Base-by-base conservation (phyloP, 2,888 invertebrate species). In the Rhingia rostrata region DNA sequence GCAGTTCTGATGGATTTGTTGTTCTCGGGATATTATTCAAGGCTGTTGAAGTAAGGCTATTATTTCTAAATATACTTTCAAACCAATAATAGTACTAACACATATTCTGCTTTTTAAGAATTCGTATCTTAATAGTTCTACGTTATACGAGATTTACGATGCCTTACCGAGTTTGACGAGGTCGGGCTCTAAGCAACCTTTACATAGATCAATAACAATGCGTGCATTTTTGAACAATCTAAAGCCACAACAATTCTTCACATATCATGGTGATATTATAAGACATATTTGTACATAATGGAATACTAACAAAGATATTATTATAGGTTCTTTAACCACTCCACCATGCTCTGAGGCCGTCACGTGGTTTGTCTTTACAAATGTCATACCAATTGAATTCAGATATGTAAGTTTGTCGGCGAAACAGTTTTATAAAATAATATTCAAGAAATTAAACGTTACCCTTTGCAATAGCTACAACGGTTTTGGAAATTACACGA, bases 291-390 rank as follows among this genome's bases (percentile, higher is more conserved):
- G 22, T 2, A 22, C 22, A 2, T 22, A 22, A 22, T 22, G 22
- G 22, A 2, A 2, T 22, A 22, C 22, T 5, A 10, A 63, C 79
- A 58, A 63, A 22, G 10, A 49, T 14, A 35, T 10, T 22, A 54
- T 10, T 43, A 12, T 22, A 69, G 47, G 58, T 22, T 96, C 96
- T 0, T 91, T 96, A 61, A 96, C 96, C 5, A 95, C 96, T 0
- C 96, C 96, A 0, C 92, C 89, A 0, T 96, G 96, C 89, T 93
- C 93, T 58, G 95, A 96, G 88, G 93, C 93, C 0, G 95, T 96
- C 43, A 93, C 93, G 4, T 96, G 96, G 95, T 94, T 95, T 32
- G 93, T 96, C 0, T 93, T 94, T 75, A 51, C 87, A 5, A 73
- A 86, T 12, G 73, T 87, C 1, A 22, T 87, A 12, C 77, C 86